Percentiles rank a stretch among this genome's conserved stretches.
Conservation (phyloP, 2,113 vertebrate genomes). For the Calonectris borealis region DNA sequence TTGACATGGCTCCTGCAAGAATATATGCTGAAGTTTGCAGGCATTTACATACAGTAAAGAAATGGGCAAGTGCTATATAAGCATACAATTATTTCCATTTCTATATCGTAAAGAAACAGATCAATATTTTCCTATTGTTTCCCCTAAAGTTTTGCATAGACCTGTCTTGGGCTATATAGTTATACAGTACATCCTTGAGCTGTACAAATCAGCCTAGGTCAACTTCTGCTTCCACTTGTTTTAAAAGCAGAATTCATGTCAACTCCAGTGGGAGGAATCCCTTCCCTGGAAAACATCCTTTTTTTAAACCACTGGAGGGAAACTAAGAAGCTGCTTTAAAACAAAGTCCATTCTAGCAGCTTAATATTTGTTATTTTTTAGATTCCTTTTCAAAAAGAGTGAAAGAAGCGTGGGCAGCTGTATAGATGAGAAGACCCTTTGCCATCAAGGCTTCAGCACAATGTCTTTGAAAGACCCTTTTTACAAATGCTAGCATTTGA, state of each 20-base stretch:
- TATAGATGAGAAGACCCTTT: not conserved
- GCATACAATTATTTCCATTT: constrained; percentile 27
- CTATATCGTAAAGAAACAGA: not conserved
- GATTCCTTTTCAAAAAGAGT: not conserved
- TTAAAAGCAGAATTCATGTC: not conserved
- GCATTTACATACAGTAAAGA: not conserved
- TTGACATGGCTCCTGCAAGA: not conserved
- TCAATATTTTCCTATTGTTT: constrained; percentile 32
- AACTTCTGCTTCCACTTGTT: not conserved
- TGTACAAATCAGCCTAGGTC: not conserved
- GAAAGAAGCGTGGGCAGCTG: not conserved
- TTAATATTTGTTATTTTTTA: constrained; percentile 32
- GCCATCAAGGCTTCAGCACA: not conserved
- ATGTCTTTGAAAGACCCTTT: constrained; percentile 28
- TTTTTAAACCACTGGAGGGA: not conserved
- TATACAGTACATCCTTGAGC: not conserved
- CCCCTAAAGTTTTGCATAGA: not conserved
- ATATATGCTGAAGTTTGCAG: not conserved
- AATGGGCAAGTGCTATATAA: not conserved
- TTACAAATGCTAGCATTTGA: constrained; percentile 35
- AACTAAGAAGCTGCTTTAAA: not conserved
- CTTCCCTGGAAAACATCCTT: not conserved
- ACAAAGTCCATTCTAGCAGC: not conserved
- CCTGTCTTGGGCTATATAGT: not conserved
- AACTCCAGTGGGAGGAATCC: not conserved